Conservation (phyloP, 1,140 invertebrate species). For the Listronotus oregonensis region DNA sequence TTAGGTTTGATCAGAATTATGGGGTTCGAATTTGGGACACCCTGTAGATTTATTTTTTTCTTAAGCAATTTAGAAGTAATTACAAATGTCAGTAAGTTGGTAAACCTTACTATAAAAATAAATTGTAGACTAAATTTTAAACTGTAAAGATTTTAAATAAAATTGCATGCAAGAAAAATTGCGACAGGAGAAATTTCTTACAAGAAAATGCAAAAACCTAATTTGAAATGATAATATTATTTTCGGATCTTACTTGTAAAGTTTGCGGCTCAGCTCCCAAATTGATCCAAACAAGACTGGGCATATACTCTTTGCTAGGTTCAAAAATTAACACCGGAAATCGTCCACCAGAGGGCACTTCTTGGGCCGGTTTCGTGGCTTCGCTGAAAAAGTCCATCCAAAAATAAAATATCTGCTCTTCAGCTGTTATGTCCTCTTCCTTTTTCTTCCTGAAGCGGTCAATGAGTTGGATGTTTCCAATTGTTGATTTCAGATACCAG, state of each 20-base stretch:
- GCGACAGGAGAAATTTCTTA: too few relatives aligned
- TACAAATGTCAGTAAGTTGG: too few relatives aligned
- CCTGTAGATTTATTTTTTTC: too few relatives aligned
- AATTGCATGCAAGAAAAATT: too few relatives aligned
- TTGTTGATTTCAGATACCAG: constrained; percentile 98
- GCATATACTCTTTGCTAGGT: constrained; percentile 90
- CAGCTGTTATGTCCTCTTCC: constrained; percentile 69
- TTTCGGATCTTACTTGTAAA: constrained; percentile 68
- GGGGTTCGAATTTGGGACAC: too few relatives aligned
- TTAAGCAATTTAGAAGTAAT: too few relatives aligned
- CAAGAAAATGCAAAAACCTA: too few relatives aligned
- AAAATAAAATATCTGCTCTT: constrained; percentile 90
- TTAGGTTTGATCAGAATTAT: too few relatives aligned
- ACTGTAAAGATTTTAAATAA: too few relatives aligned
- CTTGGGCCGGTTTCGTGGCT: constrained; percentile 79
- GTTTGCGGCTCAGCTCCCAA: constrained; percentile 90
- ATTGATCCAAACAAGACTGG: constrained; percentile 94
- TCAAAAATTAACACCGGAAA: constrained; percentile 93
- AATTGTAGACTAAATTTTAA: too few relatives aligned
- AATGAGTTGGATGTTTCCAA: constrained; percentile 96
- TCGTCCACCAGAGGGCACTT: constrained; percentile 65
- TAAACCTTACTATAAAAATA: too few relatives aligned
- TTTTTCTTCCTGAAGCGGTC: constrained; percentile 85
- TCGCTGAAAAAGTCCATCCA: constrained; percentile 99
- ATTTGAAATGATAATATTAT: too few relatives aligned